These are phyloP conservation scores for Crossoptilon crossoptilon DNA, from an alignment of 2,797 vertebrate species.

Conservation along the genomic window DNA sequence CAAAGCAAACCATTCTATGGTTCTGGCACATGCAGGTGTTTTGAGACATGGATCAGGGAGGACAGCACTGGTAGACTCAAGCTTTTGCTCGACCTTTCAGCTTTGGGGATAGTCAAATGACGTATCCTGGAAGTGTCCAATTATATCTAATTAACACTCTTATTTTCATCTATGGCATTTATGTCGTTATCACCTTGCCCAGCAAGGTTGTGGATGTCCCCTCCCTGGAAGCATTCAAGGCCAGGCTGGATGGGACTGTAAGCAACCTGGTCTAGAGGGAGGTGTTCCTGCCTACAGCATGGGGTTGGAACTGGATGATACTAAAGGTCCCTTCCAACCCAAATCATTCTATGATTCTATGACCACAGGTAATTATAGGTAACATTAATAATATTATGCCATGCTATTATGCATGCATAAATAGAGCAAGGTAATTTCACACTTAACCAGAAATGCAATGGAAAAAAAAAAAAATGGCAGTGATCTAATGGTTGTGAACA, in stretches of 20 bases:
- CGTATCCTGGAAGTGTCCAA: not conserved
- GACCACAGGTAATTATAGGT: not conserved
- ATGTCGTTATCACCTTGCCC: not conserved
- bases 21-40: not conserved
- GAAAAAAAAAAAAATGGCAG: not conserved
- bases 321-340: too few species aligned
- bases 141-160: not conserved
- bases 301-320: too few species aligned
- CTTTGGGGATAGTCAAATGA: rapidly evolving
- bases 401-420: not conserved
- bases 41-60: rapidly evolving
- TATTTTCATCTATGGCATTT: not conserved
- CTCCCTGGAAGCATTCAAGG: too few species aligned
- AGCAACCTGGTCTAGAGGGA: too few species aligned
- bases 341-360: too few species aligned
- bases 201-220: too few species aligned
- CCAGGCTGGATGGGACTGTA: too few species aligned
- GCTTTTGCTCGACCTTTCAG: not conserved
- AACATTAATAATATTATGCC: not conserved
- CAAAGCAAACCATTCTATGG: not conserved
- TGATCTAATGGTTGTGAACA: not conserved
- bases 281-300: too few species aligned
- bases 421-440: not conserved
- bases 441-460: not conserved
- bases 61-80: not conserved